Conservation (phyloP, 2,797 vertebrate genomes). For the Sebastiscus albofasciatus region DNA sequence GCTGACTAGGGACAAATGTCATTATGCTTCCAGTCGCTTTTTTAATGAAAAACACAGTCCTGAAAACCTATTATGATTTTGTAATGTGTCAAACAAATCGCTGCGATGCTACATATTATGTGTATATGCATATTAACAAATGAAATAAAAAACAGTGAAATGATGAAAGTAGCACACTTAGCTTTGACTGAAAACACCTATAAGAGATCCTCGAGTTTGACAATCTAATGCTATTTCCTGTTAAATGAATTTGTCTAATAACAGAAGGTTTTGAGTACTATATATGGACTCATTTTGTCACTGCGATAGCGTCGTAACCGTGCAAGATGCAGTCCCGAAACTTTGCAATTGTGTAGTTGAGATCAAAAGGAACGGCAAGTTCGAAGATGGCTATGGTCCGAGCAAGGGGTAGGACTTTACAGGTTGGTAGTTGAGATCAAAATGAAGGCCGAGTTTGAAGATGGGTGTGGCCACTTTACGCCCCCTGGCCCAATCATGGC, state of each 20-base stretch:
- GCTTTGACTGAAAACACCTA: neutral
- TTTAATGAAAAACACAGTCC: constrained; percentile 52
- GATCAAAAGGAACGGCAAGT: neutral
- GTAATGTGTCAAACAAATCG: constrained; percentile 18
- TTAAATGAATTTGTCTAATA: constrained; percentile 50
- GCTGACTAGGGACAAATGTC: constrained; percentile 32
- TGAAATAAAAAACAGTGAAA: neutral
- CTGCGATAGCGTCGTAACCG: neutral
- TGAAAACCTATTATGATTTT: constrained; percentile 27
- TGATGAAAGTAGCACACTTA: neutral
- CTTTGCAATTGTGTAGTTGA: no score
- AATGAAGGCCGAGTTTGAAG: no score
- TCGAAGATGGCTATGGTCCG: neutral
- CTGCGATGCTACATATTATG: constrained; percentile 2
- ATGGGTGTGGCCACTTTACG: neutral
- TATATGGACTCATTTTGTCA: neutral
- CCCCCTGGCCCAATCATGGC: neutral
- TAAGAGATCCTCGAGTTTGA: neutral
- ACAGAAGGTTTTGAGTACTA: neutral
- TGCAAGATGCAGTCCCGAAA: neutral
- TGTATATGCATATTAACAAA: constrained; percentile 18
- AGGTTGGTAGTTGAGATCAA: no score
- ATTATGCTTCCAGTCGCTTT: constrained; percentile 22
- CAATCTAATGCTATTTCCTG: constrained; percentile 20
- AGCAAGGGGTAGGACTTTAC: neutral